phyloP scores from a whole-genome alignment of 2,888 invertebrate genomes.

The Lasioglossum malachurum region DNA sequence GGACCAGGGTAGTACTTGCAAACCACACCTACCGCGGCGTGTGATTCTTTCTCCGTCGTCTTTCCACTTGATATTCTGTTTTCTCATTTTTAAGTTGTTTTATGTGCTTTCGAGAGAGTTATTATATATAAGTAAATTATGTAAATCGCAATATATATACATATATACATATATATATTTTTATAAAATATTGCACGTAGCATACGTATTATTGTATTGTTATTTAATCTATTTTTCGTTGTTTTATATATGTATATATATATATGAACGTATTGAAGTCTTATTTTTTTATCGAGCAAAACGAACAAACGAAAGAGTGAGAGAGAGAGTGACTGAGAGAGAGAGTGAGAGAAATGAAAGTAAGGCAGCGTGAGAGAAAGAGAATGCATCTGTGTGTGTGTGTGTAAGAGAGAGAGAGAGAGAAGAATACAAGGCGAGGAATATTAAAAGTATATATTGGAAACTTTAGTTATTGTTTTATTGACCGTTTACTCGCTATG shows the following conservation, averaged over 20 bases:
- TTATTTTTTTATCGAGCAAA: slow-evolving; percentile 50
- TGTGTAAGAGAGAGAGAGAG: background rate
- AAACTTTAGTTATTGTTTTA: slow-evolving; percentile 44
- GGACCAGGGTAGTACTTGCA: background rate
- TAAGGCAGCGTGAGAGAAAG: background rate
- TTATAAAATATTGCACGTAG: slow-evolving; percentile 46
- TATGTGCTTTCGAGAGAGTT: slow-evolving; percentile 44
- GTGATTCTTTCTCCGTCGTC: slow-evolving; percentile 21
- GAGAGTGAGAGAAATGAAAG: background rate
- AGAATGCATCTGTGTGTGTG: background rate
- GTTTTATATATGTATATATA: slow-evolving; percentile 39
- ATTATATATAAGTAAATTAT: slow-evolving; percentile 58
- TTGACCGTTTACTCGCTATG: slow-evolving; percentile 37
- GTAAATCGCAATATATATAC: slow-evolving; percentile 36
- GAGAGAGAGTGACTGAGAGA: background rate
- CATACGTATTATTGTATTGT: slow-evolving; percentile 51
- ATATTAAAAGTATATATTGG: slow-evolving; percentile 39
- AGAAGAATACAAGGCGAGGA: slow-evolving; percentile 8
- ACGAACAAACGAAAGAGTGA: background rate
- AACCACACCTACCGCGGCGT: background rate
- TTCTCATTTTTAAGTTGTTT: slow-evolving; percentile 50
- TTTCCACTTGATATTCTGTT: slow-evolving; percentile 43
- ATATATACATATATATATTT: slow-evolving; percentile 33
- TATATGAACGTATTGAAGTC: slow-evolving; percentile 33
- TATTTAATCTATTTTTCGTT: slow-evolving; percentile 55